Percentiles rank a stretch among this genome's conserved stretches.
Evolutionary conservation across 2,888 invertebrate genomes (phyloP).

Genomic region (Gryllus longicercus): DNA sequence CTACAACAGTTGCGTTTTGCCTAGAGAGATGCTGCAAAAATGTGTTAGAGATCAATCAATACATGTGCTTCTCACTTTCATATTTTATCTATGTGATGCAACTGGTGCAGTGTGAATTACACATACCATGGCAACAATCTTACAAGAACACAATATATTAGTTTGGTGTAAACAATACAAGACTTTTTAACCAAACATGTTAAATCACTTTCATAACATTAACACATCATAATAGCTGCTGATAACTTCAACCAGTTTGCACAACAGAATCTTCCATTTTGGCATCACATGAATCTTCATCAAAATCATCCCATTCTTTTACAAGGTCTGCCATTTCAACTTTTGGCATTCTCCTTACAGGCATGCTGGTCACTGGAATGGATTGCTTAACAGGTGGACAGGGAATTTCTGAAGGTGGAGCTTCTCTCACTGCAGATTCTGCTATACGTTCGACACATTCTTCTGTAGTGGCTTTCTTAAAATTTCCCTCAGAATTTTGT

Average conservation of each 20-base stretch:
- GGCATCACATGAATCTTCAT: slow-evolving; percentile 26
- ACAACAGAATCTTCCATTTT: not conserved
- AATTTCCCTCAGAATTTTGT: not conserved
- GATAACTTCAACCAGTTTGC: not conserved
- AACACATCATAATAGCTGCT: no score
- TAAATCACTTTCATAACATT: no score
- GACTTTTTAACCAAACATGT: no score
- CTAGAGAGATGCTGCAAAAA: no score
- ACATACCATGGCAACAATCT: no score
- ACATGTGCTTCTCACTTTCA: no score
- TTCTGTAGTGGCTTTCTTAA: not conserved
- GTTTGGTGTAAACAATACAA: no score
- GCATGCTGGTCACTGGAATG: not conserved
- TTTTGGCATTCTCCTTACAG: slow-evolving; percentile 17
- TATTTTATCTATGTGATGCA: no score
- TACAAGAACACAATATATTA: no score
- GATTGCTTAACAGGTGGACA: not conserved
- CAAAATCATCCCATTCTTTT: slow-evolving; percentile 34
- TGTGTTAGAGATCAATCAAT: no score
- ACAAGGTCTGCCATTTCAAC: slow-evolving; percentile 33
- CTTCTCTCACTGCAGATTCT: not conserved
- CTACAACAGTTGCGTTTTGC: no score
- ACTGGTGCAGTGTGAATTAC: no score
- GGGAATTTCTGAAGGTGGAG: not conserved
- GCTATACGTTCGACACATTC: not conserved